A percentile compares a stretch with the other conserved stretches of the same genome.
These are phyloP conservation scores for Fabriciana adippe DNA, from an alignment of 2,888 invertebrate species.

Conservation along the genomic window DNA sequence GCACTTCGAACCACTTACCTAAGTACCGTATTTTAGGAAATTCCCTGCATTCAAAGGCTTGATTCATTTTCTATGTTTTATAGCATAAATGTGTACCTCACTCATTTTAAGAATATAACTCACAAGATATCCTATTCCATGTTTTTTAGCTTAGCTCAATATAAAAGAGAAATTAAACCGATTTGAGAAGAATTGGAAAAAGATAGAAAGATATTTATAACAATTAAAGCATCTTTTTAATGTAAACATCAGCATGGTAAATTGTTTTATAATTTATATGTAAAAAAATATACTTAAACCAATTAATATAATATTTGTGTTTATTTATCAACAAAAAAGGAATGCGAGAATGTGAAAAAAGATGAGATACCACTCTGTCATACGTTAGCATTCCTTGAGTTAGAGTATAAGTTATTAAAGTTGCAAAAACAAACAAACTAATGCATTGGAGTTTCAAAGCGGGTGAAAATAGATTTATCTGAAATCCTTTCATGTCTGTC, in stretches of 20 bases:
- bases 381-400: constrained; percentile 45
- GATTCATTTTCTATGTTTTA: constrained; percentile 4
- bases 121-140: no score
- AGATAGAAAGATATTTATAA: no score
- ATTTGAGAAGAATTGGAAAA: no score
- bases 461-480: constrained; percentile 75
- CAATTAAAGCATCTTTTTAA: no score
- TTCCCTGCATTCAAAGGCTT: constrained; percentile 21
- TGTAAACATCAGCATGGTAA: no score
- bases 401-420: constrained; percentile 54
- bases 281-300: no score
- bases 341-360: constrained; percentile 1
- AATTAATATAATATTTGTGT: neutral
- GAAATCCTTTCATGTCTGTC: constrained; percentile 76
- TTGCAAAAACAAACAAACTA: constrained; percentile 76
- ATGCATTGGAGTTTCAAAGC: constrained; percentile 67
- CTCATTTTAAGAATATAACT: neutral
- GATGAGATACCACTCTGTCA: neutral
- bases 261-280: no score
- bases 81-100: neutral
- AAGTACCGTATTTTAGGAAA: constrained; percentile 39
- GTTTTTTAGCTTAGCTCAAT: no score
- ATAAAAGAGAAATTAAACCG: no score
- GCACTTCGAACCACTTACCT: constrained; percentile 45
- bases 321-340: neutral